phyloP scores from a whole-genome alignment of 2,888 invertebrate species.

The Microplitis manilae region DNA sequence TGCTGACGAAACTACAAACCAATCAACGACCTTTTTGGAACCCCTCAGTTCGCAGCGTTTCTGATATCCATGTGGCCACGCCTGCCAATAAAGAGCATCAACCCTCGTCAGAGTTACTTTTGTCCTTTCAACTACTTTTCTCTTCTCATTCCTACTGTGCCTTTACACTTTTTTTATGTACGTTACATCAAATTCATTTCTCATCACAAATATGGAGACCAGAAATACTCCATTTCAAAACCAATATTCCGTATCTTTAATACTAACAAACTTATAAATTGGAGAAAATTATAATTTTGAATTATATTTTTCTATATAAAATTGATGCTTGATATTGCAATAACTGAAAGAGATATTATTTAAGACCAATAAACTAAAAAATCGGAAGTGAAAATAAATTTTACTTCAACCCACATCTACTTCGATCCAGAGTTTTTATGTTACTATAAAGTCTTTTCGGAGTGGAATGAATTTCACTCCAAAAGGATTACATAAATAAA shows the following conservation, averaged over 20 bases:
- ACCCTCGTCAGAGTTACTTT: slow-evolving; percentile 65
- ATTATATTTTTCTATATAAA: not conserved
- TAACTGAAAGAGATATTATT: too few relatives aligned
- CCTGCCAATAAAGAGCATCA: slow-evolving; percentile 69
- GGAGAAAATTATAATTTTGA: too few relatives aligned
- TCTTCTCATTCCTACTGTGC: slow-evolving; percentile 55
- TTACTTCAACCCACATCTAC: too few relatives aligned
- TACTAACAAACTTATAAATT: too few relatives aligned
- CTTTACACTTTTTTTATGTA: slow-evolving; percentile 54
- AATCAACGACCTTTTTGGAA: slow-evolving; percentile 66
- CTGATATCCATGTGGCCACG: slow-evolving; percentile 66
- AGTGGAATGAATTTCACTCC: too few relatives aligned
- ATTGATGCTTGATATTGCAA: too few relatives aligned
- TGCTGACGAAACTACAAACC: slow-evolving; percentile 59
- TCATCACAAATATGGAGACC: slow-evolving; percentile 63
- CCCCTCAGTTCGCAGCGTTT: slow-evolving; percentile 59
- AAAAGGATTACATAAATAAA: too few relatives aligned
- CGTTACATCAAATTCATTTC: slow-evolving; percentile 63
- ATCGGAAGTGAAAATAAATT: too few relatives aligned
- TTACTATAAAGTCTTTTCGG: too few relatives aligned
- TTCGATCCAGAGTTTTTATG: too few relatives aligned
- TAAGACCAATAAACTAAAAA: too few relatives aligned
- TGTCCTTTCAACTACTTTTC: slow-evolving; percentile 54
- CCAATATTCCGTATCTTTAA: not conserved
- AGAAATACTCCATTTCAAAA: not conserved